Conservation (phyloP, 2,113 vertebrate species). For the Platichthys flesus region DNA sequence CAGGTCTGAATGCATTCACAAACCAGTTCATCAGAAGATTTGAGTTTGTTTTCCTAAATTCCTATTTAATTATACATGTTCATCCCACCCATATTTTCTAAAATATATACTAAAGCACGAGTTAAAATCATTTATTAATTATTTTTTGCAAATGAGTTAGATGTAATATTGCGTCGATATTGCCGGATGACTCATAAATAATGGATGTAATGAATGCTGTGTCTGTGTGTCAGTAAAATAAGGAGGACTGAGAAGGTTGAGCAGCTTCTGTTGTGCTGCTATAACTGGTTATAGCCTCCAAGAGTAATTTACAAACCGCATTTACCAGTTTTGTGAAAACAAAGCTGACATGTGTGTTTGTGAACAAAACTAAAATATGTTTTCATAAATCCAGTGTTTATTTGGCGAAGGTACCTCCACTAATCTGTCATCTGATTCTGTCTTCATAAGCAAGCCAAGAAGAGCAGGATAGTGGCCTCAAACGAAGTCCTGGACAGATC, state of each 20-base stretch:
- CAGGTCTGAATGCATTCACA: too few species aligned
- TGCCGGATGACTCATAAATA: neutral
- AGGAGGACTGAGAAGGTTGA: conserved; percentile 80
- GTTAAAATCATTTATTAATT: too few species aligned
- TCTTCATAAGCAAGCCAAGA: conserved; percentile 78
- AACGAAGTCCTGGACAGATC: conserved; percentile 71
- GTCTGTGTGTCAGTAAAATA: neutral
- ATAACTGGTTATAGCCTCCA: conserved; percentile 77
- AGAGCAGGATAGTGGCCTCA: conserved; percentile 58
- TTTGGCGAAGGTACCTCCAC: neutral
- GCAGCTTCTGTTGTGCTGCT: conserved; percentile 72
- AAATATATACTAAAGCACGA: too few species aligned
- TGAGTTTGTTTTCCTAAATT: too few species aligned
- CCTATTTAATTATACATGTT: too few species aligned
- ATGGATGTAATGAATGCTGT: neutral
- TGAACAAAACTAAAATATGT: conserved; percentile 34
- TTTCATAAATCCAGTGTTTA: neutral
- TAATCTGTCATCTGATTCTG: neutral
- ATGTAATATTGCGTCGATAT: too few species aligned
- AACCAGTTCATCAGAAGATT: too few species aligned
- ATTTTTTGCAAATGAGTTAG: too few species aligned
- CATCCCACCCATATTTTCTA: too few species aligned
- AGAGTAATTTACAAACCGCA: conserved; percentile 60
- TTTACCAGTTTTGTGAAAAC: conserved; percentile 22
- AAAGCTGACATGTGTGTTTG: conserved; percentile 51